Conservation (phyloP, 2,113 vertebrate genomes). For the Austrofundulus limnaeus region DNA sequence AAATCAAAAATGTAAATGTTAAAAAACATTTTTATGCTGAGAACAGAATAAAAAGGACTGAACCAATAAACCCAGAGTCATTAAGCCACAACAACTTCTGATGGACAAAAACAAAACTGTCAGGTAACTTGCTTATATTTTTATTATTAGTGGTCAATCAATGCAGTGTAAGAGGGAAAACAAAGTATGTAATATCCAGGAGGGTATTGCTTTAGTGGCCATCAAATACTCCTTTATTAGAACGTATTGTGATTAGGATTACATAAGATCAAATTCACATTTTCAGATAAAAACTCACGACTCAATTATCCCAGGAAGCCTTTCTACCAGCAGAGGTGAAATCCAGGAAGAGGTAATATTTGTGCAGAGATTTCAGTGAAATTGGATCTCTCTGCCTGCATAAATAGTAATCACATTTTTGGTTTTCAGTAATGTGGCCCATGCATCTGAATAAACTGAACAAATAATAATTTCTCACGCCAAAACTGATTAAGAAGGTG, state of each 20-base stretch:
- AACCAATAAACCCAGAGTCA: constrained; percentile 18
- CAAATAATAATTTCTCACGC: constrained; percentile 53
- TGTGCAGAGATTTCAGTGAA: constrained; percentile 68
- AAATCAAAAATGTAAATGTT: constrained; percentile 47
- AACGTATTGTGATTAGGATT: constrained; percentile 40
- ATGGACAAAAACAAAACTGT: constrained; percentile 47
- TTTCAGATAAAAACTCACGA: constrained; percentile 56
- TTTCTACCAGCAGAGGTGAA: constrained; percentile 59
- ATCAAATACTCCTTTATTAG: constrained; percentile 35
- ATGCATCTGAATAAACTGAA: constrained; percentile 56
- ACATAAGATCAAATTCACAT: constrained; percentile 48
- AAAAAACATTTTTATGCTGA: constrained; percentile 26
- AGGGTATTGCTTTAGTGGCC: background rate
- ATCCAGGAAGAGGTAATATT: constrained; percentile 73
- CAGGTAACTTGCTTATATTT: constrained; percentile 23
- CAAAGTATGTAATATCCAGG: constrained; percentile 1
- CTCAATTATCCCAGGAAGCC: constrained; percentile 65
- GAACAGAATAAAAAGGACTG: constrained; percentile 17
- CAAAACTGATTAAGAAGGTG: constrained; percentile 57
- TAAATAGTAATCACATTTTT: constrained; percentile 71
- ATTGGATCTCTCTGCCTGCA: constrained; percentile 73
- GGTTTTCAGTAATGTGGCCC: constrained; percentile 56
- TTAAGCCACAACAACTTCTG: constrained; percentile 32
- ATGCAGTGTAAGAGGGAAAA: background rate
- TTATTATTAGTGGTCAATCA: constrained; percentile 25